Conservation (phyloP, 1,140 invertebrate species). For the Tetragnatha versicolor region DNA sequence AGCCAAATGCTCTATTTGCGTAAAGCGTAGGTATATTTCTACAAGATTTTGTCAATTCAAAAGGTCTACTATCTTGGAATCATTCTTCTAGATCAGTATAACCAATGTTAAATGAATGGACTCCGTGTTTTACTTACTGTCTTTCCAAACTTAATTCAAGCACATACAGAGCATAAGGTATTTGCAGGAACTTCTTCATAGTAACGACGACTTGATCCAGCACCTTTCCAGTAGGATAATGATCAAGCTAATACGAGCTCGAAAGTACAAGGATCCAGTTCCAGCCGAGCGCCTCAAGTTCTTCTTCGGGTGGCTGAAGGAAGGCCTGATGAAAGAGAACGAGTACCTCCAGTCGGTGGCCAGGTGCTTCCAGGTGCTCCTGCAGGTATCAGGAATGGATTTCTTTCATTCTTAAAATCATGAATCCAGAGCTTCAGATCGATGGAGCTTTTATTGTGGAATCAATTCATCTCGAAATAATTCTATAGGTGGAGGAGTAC, state of each 20-base stretch:
- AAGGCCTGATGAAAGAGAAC: background rate
- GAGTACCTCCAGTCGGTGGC: constrained; percentile 4
- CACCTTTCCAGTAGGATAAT: constrained; percentile 16
- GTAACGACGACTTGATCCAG: background rate
- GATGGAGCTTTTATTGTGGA: no score
- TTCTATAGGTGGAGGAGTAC: background rate
- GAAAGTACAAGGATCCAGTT: background rate
- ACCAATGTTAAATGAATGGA: no score
- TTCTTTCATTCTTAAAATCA: background rate
- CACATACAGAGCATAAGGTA: no score
- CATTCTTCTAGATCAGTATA: no score
- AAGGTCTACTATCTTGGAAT: no score
- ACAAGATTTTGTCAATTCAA: no score
- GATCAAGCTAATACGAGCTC: background rate
- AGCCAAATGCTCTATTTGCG: no score
- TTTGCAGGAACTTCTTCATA: background rate
- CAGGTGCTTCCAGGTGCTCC: background rate
- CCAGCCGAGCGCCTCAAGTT: background rate
- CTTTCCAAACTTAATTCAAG: no score
- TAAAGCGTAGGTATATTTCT: no score
- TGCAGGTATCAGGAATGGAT: background rate
- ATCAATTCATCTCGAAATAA: no score
- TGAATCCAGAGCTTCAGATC: background rate
- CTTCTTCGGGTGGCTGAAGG: constrained; percentile 20
- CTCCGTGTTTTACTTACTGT: no score